A percentile compares a stretch with the other conserved stretches of the same genome.
These are phyloP conservation scores for Diogma glabrata DNA, from an alignment of 2,888 invertebrate species.

Conservation along the genomic window DNA sequence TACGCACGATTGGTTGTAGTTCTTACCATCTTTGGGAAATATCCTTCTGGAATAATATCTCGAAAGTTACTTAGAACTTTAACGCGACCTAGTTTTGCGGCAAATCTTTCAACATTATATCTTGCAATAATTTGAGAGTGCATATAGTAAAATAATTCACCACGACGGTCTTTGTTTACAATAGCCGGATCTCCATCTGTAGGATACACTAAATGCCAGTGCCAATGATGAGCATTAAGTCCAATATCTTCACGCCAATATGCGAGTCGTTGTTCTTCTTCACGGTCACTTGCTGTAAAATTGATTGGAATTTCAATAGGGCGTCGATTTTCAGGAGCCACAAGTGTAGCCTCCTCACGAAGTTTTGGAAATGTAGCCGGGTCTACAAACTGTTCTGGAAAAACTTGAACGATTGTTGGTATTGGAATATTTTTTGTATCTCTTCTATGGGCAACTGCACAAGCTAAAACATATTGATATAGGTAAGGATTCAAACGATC, in stretches of 20 bases:
- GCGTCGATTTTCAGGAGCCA: constrained; percentile 36
- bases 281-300: constrained; percentile 54
- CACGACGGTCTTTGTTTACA: constrained; percentile 60
- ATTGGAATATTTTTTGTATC: constrained; percentile 57
- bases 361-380: constrained; percentile 51
- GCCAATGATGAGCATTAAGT: constrained; percentile 82
- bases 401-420: constrained; percentile 57
- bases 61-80: constrained; percentile 23
- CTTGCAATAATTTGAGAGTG: constrained; percentile 38
- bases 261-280: constrained; percentile 61
- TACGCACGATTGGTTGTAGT: constrained; percentile 21
- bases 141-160: constrained; percentile 73
- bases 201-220: constrained; percentile 75
- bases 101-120: constrained; percentile 29
- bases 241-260: constrained; percentile 76
- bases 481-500: constrained; percentile 6
- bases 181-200: constrained; percentile 44
- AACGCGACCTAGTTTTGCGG: constrained; percentile 24
- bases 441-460: constrained; percentile 21
- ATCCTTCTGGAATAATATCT: constrained; percentile 26
- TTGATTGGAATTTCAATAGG: constrained; percentile 52
- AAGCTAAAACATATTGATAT: constrained; percentile 7
- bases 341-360: constrained; percentile 48
- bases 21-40: constrained; percentile 28
- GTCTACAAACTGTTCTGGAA: constrained; percentile 67